These are phyloP conservation scores for Madoqua kirkii DNA, from an alignment of 2,113 vertebrate species.

Conservation along the genomic window DNA sequence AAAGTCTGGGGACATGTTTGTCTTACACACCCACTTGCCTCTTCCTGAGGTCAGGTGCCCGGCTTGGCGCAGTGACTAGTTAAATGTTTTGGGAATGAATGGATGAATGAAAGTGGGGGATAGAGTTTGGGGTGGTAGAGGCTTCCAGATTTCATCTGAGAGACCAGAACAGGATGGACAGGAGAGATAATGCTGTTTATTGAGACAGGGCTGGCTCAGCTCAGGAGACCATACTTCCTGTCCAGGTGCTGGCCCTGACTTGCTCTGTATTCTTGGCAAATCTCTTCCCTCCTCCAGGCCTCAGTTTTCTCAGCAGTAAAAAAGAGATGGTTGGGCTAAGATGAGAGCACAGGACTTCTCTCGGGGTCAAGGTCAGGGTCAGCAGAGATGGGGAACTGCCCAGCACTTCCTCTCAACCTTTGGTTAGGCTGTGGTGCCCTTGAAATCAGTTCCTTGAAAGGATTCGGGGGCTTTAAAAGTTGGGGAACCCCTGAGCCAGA, in stretches of 20 bases:
- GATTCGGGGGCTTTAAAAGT: not conserved
- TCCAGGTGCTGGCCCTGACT: not conserved
- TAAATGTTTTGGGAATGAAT: not conserved
- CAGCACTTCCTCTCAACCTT: not conserved
- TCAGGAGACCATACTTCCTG: not conserved
- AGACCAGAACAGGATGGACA: not conserved
- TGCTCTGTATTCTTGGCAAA: not conserved
- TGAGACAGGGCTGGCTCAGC: not conserved
- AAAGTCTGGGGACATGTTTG: not conserved
- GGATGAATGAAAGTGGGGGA: not conserved
- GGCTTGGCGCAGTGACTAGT: not conserved
- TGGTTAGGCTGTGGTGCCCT: not conserved
- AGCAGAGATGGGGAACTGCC: not conserved
- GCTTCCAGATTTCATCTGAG: not conserved
- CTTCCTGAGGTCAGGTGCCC: not conserved
- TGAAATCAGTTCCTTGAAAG: not conserved
- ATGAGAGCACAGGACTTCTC: not conserved
- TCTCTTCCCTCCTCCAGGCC: not conserved
- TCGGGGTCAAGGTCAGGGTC: no score
- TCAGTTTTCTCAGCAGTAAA: not conserved
- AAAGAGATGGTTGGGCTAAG: not conserved
- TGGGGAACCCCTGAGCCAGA: not conserved
- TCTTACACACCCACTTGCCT: not conserved
- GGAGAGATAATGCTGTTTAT: not conserved
- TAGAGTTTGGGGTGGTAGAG: not conserved